Base-by-base conservation (phyloP, 2,797 vertebrate genomes). In the Syngnathus acus region DNA sequence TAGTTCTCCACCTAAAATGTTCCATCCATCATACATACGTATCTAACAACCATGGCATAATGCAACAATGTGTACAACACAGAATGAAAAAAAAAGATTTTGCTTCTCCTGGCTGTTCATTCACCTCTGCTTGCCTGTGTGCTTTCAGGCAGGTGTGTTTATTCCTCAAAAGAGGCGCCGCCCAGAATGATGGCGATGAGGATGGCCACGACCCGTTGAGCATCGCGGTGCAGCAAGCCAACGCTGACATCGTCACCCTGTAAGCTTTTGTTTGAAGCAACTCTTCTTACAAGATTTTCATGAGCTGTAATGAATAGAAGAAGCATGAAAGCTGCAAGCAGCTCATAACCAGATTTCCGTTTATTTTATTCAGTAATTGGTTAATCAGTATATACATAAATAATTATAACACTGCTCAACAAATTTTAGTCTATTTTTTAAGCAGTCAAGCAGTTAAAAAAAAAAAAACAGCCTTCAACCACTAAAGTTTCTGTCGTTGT, bases 161-260 rank as follows among this genome's bases (percentile, higher is more conserved):
- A 76, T 97, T 99, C 86, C 88, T 98, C 50, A 98, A 99, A 81
- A 85, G 96, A 16, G 96, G 97, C 8, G 97, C 96, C 0, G 94
- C 94, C 1, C 97, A 98, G 86, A 94, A 93, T 0, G 92, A 94
- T 0, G 89, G 89, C 2, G 97, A 99, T 1, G 91, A 93, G 0
- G 94, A 95, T 0, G 94, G 95, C 69, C 95, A 94, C 78, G 95
- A 98, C 78, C 95, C 97, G 0, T 80, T 99, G 81, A 95, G 91
- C 64, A 98, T 99, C 6, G 95, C 97, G 0, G 94, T 99, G 26
- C 94, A 95, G 78, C 94, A 93, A 1, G 97, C 97, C 67, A 99
- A 99, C 0, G 97, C 97, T 0, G 97, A 99, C 79, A 99, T 99
- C 0, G 97, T 98, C 66, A 99, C 97, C 0, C 84, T 99, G 97